Evolutionary conservation across 1,140 invertebrate species (phyloP).

Genomic region (Drosophila baimaii): DNA sequence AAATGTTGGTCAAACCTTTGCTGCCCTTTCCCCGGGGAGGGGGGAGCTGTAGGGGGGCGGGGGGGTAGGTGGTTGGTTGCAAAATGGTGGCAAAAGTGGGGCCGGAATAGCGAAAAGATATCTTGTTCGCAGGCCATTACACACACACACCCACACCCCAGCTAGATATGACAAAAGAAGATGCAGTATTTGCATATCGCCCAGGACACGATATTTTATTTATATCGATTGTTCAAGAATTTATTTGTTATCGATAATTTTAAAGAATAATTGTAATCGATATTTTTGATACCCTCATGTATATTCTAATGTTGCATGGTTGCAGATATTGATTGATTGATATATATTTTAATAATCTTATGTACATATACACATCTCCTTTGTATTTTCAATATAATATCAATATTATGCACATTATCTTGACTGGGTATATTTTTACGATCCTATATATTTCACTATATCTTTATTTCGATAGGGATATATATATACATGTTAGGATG

Average conservation of each 20-base stretch:
- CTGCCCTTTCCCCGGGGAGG: constrained; percentile 12
- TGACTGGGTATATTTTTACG: too few relatives aligned
- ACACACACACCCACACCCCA: constrained; percentile 25
- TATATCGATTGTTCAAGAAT: too few relatives aligned
- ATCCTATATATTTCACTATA: too few relatives aligned
- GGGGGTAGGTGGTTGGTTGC: background rate
- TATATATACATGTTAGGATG: too few relatives aligned
- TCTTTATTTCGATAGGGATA: too few relatives aligned
- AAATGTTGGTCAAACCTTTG: constrained; percentile 57
- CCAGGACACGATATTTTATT: too few relatives aligned
- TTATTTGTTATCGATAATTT: background rate
- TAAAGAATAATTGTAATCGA: background rate
- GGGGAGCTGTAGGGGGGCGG: background rate
- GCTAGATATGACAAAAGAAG: background rate
- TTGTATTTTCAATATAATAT: too few relatives aligned
- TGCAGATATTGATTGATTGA: too few relatives aligned
- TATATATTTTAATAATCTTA: too few relatives aligned
- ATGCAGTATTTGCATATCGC: background rate
- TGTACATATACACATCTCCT: too few relatives aligned
- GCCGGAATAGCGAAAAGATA: constrained; percentile 24
- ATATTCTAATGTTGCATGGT: too few relatives aligned
- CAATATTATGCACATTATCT: background rate
- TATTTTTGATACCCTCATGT: background rate
- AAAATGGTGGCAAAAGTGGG: background rate
- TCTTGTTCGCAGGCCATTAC: constrained; percentile 59